Evolutionary conservation across 1,140 invertebrate species (phyloP).

Genomic region (Listronotus bonariensis): DNA sequence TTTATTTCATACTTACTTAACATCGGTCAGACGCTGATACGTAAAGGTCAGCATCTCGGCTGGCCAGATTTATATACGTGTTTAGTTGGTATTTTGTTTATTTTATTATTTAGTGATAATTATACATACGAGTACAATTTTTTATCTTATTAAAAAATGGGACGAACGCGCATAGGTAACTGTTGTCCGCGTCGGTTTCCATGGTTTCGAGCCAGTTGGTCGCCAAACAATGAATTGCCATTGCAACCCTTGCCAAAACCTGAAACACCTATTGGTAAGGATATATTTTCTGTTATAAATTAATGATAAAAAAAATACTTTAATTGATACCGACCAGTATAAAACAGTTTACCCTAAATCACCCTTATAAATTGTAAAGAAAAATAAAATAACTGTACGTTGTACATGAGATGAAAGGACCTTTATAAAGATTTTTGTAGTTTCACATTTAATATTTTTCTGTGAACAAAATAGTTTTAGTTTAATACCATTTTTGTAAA

Average conservation of each 20-base stretch:
- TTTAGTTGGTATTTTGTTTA: not conserved
- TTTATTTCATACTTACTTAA: not conserved
- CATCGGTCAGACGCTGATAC: conserved; percentile 5
- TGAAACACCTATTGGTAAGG: conserved; percentile 36
- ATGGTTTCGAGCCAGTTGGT: conserved; percentile 38
- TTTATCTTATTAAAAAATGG: conserved; percentile 28
- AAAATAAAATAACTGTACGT: too few relatives aligned
- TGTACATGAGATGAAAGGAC: too few relatives aligned
- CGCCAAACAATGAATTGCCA: conserved; percentile 36
- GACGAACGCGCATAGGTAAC: conserved; percentile 17
- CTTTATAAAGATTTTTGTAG: too few relatives aligned
- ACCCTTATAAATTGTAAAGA: too few relatives aligned
- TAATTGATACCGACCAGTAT: not conserved
- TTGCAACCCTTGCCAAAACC: conserved; percentile 47
- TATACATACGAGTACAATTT: not conserved
- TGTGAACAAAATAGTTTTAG: too few relatives aligned
- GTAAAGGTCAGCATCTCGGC: conserved; percentile 9
- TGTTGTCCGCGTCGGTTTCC: conserved; percentile 35
- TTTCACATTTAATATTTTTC: too few relatives aligned
- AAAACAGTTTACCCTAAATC: not conserved
- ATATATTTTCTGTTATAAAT: not conserved
- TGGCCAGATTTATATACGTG: not conserved
- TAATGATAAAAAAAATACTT: not conserved
- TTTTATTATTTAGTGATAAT: not conserved
- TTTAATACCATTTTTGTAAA: too few relatives aligned